These are phyloP conservation scores for Sphaeridia pumilis DNA, from an alignment of 2,888 invertebrate genomes.

Conservation along the genomic window DNA sequence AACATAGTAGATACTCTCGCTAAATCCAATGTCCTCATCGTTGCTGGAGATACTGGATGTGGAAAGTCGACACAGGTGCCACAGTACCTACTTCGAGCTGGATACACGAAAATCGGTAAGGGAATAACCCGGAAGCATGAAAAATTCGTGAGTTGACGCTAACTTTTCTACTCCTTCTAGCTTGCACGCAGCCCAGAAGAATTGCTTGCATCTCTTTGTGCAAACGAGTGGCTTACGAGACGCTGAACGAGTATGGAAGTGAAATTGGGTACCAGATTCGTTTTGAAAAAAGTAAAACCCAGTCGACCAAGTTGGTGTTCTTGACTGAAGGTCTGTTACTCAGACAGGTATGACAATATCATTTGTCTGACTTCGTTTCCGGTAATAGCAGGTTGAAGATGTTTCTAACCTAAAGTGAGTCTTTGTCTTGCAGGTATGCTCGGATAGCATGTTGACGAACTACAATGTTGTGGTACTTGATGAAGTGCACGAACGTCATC, in stretches of 20 bases:
- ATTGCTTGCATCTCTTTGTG: constrained; percentile 93
- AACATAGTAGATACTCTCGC: constrained; percentile 63
- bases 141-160: no score
- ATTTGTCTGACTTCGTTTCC: neutral
- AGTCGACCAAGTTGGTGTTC: constrained; percentile 81
- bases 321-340: constrained; percentile 88
- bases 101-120: constrained; percentile 54
- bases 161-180: no score
- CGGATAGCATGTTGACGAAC: constrained; percentile 62
- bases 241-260: constrained; percentile 72
- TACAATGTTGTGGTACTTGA: constrained; percentile 92
- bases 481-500: constrained; percentile 93
- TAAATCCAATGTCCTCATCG: constrained; percentile 67
- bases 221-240: constrained; percentile 89
- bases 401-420: no score
- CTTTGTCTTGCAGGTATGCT: constrained; percentile 59
- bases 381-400: no score
- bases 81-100: constrained; percentile 76
- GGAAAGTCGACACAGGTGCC: constrained; percentile 98
- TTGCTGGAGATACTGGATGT: constrained; percentile 97
- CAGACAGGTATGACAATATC: constrained; percentile 51
- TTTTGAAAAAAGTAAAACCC: constrained; percentile 80
- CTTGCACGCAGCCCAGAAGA: constrained; percentile 92
- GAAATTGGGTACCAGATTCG: constrained; percentile 91
- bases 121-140: no score